A percentile compares a stretch with the other conserved stretches of the same genome.
phyloP scores from a whole-genome alignment of 2,797 vertebrate genomes.

The Silurus lanzhouensis region DNA sequence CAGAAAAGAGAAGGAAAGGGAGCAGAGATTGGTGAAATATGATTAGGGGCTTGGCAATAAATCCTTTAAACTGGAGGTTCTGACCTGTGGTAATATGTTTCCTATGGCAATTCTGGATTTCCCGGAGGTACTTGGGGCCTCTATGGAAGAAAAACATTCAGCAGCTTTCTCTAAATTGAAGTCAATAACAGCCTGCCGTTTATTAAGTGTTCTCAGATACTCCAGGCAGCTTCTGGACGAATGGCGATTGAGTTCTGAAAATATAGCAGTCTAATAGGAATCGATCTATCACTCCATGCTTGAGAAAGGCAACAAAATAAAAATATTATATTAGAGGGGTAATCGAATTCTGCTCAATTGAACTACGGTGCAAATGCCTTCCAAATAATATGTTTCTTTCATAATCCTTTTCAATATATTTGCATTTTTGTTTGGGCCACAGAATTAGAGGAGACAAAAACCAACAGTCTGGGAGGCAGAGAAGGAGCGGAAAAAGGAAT shows the following conservation, averaged over 20 bases:
- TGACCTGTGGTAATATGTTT: slow-evolving; percentile 74
- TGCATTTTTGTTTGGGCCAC: slow-evolving; percentile 40
- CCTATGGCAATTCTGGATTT: slow-evolving; percentile 69
- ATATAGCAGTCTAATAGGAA: slow-evolving; percentile 55
- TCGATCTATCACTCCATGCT: slow-evolving; percentile 50
- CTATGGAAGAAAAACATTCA: slow-evolving; percentile 69
- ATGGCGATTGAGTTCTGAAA: slow-evolving; percentile 57
- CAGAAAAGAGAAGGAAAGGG: slow-evolving; percentile 44
- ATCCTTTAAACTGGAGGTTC: slow-evolving; percentile 69
- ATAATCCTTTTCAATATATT: slow-evolving; percentile 46
- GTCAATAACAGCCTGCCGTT: slow-evolving; percentile 74
- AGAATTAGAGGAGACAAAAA: slow-evolving; percentile 39
- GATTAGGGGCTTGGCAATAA: slow-evolving; percentile 63
- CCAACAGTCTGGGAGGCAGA: slow-evolving; percentile 22
- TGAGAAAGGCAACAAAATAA: slow-evolving; percentile 55
- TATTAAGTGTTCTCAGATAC: slow-evolving; percentile 70
- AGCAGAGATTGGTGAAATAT: slow-evolving; percentile 52
- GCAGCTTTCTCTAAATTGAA: slow-evolving; percentile 77
- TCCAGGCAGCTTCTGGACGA: slow-evolving; percentile 62
- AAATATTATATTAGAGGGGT: slow-evolving; percentile 51
- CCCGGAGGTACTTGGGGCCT: slow-evolving; percentile 65
- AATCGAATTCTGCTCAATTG: slow-evolving; percentile 51
- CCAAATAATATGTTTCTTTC: slow-evolving; percentile 36
- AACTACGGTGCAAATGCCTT: slow-evolving; percentile 43
- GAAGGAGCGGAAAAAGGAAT: background rate